Evolutionary conservation across 2,113 vertebrate species (phyloP), one percentile per base, ranked within the genome.

Genomic region (Thalassarche chlororhynchos): DNA sequence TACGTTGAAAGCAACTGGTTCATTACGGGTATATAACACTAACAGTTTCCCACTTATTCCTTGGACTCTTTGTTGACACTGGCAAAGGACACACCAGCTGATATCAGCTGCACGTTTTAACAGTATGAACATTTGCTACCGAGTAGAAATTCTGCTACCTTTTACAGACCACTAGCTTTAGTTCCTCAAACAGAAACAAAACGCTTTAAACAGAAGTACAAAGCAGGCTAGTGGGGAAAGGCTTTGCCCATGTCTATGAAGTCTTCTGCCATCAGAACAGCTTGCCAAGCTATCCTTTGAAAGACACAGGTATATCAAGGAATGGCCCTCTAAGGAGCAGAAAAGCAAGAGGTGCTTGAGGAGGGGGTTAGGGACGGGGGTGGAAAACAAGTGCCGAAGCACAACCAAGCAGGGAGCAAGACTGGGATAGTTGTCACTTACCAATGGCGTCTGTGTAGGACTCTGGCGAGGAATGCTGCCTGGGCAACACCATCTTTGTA

Each of bases 361-460:
- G 17, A 68, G 5, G 10, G 13, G 6, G 8, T 8, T 71, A 40
- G 9, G 36, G 57, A 64, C 28, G 5, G 14, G 34, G 8, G 47
- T 68, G n/a, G 32, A 62, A 90, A 94, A 85, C 14, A 87, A 93
- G 2, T 25, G 25, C 13, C 8, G 0, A 81, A 88, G 25, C 47
- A 78, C 42, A 84, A 64, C 2, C 58, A 51, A 89, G 55, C 16
- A 83, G 42, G 42, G 12, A 81, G 10, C 17, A 31, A 87, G 36
- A 68, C 28, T 26, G 28, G 14, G 57, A 42, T 4, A 5, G 7
- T 5, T 62, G 42, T 90, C 97, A 98, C 99, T 99, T 97, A 99
- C 98, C 98, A 10, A 98, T 87, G 8, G 99, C 99, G 65, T 99
- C 97, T 57, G 99, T 98, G 97, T 99, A 99, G 1, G 99, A 99